phyloP scores from a whole-genome alignment of 2,888 invertebrate species.

The Ophion obscuratus region DNA sequence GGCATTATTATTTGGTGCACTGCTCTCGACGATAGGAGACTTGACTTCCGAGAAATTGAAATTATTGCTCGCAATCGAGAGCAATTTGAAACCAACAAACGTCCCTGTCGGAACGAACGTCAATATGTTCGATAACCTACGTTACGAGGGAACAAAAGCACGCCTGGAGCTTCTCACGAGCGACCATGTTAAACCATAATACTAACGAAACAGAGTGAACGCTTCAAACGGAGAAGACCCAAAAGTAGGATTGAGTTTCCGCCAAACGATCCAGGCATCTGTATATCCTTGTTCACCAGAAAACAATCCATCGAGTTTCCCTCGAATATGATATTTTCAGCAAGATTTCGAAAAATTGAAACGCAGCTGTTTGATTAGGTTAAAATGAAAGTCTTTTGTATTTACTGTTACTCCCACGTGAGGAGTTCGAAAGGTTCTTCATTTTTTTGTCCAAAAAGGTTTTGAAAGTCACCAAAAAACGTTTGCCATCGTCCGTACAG shows the following conservation, averaged over 20 bases:
- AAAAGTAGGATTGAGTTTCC: not conserved
- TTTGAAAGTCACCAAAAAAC: too few relatives aligned
- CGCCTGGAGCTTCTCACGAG: not conserved
- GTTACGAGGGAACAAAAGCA: not conserved
- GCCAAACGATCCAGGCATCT: not conserved
- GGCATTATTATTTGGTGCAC: not conserved
- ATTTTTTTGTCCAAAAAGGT: too few relatives aligned
- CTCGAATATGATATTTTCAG: not conserved
- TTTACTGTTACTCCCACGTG: too few relatives aligned
- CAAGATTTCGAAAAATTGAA: too few relatives aligned
- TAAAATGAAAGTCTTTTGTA: too few relatives aligned
- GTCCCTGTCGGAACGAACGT: not conserved
- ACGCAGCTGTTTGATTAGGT: too few relatives aligned
- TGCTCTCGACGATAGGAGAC: not conserved
- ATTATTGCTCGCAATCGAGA: not conserved
- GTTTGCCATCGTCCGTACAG: too few relatives aligned
- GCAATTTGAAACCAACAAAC: not conserved
- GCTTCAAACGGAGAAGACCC: not conserved
- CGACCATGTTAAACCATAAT: not conserved
- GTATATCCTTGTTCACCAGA: not conserved
- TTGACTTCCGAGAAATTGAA: not conserved
- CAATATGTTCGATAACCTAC: not conserved
- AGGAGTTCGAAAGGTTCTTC: too few relatives aligned
- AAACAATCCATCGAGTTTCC: not conserved
- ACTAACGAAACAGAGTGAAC: slow-evolving; percentile 1